phyloP scores from a whole-genome alignment of 2,888 invertebrate species.

The Drosophila austrosaltans region DNA sequence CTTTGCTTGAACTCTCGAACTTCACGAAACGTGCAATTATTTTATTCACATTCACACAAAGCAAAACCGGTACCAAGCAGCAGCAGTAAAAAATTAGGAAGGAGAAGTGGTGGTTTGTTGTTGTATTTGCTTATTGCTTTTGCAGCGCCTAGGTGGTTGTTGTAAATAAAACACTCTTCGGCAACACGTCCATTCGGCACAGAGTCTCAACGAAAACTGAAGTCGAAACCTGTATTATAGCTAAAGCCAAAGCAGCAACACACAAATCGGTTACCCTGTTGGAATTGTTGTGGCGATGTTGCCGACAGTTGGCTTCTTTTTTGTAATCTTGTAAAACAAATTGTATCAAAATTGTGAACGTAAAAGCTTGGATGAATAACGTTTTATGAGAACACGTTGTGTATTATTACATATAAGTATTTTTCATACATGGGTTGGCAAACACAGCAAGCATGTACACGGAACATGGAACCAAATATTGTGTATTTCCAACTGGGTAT shows the following conservation, averaged over 20 bases:
- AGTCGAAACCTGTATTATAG: conserved; percentile 21
- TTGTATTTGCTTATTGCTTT: conserved; percentile 23
- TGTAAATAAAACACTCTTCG: conserved; percentile 62
- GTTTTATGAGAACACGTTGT: not conserved
- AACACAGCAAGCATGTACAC: too few relatives aligned
- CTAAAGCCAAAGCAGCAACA: conserved; percentile 24
- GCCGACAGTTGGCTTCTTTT: not conserved
- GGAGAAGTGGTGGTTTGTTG: conserved; percentile 30
- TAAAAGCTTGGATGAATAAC: too few relatives aligned
- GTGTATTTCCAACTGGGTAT: not conserved
- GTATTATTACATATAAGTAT: not conserved
- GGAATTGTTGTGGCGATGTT: not conserved
- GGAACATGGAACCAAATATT: too few relatives aligned
- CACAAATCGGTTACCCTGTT: not conserved
- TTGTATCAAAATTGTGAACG: too few relatives aligned
- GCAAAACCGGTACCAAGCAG: conserved; percentile 64
- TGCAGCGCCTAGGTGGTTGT: conserved; percentile 1
- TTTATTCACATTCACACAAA: conserved; percentile 45
- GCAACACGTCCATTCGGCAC: conserved; percentile 56
- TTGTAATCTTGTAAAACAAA: not conserved
- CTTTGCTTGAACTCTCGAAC: conserved; percentile 54
- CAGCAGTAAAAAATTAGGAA: not conserved
- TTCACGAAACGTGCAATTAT: conserved; percentile 61
- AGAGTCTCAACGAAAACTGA: conserved; percentile 67
- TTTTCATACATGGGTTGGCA: not conserved